phyloP scores from a whole-genome alignment of 2,888 invertebrate genomes.

The Strigamia transsilvanica region DNA sequence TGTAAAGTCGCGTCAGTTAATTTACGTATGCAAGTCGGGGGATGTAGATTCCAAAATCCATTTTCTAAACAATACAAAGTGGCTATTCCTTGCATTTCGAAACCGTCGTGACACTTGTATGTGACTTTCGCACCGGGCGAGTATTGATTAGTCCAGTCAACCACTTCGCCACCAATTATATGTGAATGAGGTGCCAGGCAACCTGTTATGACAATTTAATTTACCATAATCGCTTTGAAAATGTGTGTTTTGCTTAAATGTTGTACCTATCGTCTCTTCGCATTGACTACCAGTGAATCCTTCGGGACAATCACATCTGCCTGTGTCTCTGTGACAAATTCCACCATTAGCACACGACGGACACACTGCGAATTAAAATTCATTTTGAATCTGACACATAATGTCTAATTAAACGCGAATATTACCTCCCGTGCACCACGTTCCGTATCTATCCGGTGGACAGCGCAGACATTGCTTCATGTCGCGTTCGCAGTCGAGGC shows the following conservation, averaged over 20 bases:
- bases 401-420: neutral
- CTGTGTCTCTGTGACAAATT: neutral
- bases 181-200: conserved; percentile 8
- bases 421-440: conserved; percentile 56
- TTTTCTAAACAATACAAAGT: conserved; percentile 54
- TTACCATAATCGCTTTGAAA: neutral
- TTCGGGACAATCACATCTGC: neutral
- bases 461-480: conserved; percentile 53
- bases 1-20: conserved; percentile 50
- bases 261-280: neutral
- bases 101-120: conserved; percentile 54
- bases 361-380: neutral
- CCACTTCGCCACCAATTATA: conserved; percentile 6
- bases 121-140: neutral
- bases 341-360: neutral
- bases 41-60: conserved; percentile 54
- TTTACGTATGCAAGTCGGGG: conserved; percentile 56
- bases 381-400: neutral
- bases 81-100: conserved; percentile 53
- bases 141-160: neutral
- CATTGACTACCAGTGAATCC: neutral
- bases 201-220: neutral
- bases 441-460: conserved; percentile 54
- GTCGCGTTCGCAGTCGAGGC: conserved; percentile 53
- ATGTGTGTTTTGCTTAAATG: neutral